Percentiles rank a stretch among this genome's conserved stretches.
phyloP scores from a whole-genome alignment of 2,113 vertebrate species.

The Ornithorhynchus anatinus region DNA sequence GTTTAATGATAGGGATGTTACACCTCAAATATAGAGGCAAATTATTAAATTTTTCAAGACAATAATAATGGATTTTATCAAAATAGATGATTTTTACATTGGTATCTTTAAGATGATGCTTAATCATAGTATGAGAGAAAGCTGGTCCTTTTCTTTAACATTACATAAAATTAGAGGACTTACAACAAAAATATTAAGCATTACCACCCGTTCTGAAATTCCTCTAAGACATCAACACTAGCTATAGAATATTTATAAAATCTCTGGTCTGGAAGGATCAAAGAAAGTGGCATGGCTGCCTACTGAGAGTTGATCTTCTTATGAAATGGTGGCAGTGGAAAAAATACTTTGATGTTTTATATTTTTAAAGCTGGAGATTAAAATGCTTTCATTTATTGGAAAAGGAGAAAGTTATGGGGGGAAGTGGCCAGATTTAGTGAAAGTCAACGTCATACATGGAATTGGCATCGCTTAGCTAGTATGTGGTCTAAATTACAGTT shows the following conservation, averaged over 20 bases:
- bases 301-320: conserved; percentile 45
- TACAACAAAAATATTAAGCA: conserved; percentile 60
- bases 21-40: too few relatives aligned
- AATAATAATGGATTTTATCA: too few relatives aligned
- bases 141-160: too few relatives aligned
- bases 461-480: conserved; percentile 13
- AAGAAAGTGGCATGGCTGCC: conserved; percentile 56
- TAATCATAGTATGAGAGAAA: too few relatives aligned
- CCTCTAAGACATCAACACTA: conserved; percentile 41
- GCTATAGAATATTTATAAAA: conserved; percentile 33
- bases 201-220: conserved; percentile 57
- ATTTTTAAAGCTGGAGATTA: conserved; percentile 49
- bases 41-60: too few relatives aligned
- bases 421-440: conserved; percentile 7
- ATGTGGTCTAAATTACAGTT: conserved; percentile 29
- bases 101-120: too few relatives aligned
- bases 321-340: conserved; percentile 28
- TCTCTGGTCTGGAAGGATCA: conserved; percentile 54
- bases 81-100: too few relatives aligned
- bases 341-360: conserved; percentile 56
- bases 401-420: conserved; percentile 42
- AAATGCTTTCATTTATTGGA: conserved; percentile 56
- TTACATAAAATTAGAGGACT: conserved; percentile 35
- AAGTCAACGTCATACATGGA: background rate
- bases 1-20: too few relatives aligned